Evolutionary conservation across 2,113 vertebrate species (phyloP).

Genomic region (Sylvia atricapilla): DNA sequence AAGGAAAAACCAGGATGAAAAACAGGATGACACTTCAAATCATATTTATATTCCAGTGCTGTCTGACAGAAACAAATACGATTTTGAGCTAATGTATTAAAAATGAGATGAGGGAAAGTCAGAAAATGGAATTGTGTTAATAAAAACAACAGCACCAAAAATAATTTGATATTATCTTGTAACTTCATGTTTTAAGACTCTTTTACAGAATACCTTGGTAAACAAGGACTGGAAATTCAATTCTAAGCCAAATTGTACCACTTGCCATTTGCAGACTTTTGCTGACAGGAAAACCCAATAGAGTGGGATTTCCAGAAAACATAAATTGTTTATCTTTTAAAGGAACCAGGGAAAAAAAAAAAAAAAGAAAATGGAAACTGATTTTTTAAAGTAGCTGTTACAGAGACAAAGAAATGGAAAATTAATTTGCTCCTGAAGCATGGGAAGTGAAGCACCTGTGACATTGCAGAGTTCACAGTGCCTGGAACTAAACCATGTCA

Average conservation of each 20-base stretch:
- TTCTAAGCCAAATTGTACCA: background rate
- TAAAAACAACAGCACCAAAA: background rate
- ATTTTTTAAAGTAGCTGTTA: background rate
- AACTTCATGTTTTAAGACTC: background rate
- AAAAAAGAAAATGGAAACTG: background rate
- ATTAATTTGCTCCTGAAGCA: background rate
- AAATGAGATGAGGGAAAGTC: background rate
- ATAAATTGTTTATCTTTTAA: background rate
- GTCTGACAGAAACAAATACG: background rate
- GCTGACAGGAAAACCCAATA: fast-evolving
- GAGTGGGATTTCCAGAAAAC: background rate
- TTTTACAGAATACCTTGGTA: background rate
- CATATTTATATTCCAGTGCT: background rate
- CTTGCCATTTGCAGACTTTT: background rate
- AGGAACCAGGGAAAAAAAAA: background rate
- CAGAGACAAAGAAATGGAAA: background rate
- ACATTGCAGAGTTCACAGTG: background rate
- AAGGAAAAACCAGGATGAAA: fast-evolving
- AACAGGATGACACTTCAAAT: background rate
- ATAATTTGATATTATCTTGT: background rate
- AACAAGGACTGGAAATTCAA: background rate
- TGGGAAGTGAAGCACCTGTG: fast-evolving
- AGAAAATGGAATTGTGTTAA: background rate
- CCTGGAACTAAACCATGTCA: background rate
- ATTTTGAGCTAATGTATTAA: background rate